Evolutionary conservation across 2,113 vertebrate species (phyloP).

Genomic region (Hipposideros armiger): DNA sequence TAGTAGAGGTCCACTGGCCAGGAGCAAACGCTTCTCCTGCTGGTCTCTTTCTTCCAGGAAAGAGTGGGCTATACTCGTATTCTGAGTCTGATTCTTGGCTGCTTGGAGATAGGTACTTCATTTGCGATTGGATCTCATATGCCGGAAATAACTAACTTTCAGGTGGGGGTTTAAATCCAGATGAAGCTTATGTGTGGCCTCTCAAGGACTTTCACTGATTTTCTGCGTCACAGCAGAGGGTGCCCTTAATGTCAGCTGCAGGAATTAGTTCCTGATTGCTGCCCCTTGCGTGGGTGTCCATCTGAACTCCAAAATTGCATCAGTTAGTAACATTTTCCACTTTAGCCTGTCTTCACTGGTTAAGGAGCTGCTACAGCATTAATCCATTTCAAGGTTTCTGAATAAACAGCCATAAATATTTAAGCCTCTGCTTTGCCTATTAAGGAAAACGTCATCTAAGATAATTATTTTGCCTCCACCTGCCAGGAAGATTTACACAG

Average conservation of each 20-base stretch:
- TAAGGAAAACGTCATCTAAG: slow-evolving; percentile 53
- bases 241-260: rapidly evolving
- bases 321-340: slow-evolving; percentile 19
- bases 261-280: not conserved
- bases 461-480: slow-evolving; percentile 61
- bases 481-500: slow-evolving; percentile 64
- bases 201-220: not conserved
- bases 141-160: rapidly evolving
- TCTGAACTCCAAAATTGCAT: not conserved
- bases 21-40: not conserved
- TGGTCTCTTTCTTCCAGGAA: not conserved
- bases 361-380: slow-evolving; percentile 65
- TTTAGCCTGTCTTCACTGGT: not conserved
- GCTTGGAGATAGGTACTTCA: rapidly evolving
- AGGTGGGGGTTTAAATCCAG: not conserved
- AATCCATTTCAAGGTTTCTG: slow-evolving; percentile 82
- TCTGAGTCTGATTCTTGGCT: not conserved
- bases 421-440: slow-evolving; percentile 63
- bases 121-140: rapidly evolving
- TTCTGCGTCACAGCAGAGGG: not conserved
- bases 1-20: not conserved
- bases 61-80: rapidly evolving
- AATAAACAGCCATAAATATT: slow-evolving; percentile 74
- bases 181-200: not conserved
- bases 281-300: not conserved